Percentiles rank a stretch among this genome's conserved stretches.
Conservation (phyloP, 2,797 vertebrate genomes). For the Cephalopachus bancanus region DNA sequence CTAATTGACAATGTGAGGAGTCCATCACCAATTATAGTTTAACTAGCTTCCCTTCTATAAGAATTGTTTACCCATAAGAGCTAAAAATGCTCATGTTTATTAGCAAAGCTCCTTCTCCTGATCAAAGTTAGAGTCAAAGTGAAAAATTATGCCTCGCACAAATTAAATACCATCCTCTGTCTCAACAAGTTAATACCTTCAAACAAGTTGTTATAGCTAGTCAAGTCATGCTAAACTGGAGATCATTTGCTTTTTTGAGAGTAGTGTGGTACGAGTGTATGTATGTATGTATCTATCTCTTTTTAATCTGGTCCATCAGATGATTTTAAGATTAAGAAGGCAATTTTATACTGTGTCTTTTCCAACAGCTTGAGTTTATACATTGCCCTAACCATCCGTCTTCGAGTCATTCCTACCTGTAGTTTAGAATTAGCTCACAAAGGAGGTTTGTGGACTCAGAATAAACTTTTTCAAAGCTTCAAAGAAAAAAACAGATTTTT, state of each 20-base stretch:
- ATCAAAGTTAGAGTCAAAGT: neutral
- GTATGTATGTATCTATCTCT: neutral
- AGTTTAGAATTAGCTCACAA: neutral
- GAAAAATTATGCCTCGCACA: neutral
- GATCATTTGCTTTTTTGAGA: neutral
- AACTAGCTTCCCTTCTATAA: neutral
- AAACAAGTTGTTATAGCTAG: neutral
- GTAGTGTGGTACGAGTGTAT: neutral
- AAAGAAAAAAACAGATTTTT: slow-evolving; percentile 23
- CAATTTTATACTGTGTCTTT: neutral
- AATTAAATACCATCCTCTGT: neutral
- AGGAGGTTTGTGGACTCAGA: neutral
- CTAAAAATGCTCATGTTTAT: neutral
- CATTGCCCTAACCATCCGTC: neutral
- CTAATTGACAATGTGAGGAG: neutral
- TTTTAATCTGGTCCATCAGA: neutral
- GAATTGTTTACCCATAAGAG: neutral
- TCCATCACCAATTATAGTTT: neutral
- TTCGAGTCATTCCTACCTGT: neutral
- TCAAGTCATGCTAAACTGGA: slow-evolving; percentile 20
- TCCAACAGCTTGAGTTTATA: slow-evolving; percentile 28
- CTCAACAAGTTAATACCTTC: slow-evolving; percentile 1
- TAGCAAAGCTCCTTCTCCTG: neutral
- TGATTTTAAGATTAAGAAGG: slow-evolving; percentile 37
- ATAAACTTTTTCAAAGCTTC: slow-evolving; percentile 39